Percentiles rank a stretch among this genome's conserved stretches.
Conservation (phyloP, 2,113 vertebrate genomes). For the Aptenodytes patagonicus region DNA sequence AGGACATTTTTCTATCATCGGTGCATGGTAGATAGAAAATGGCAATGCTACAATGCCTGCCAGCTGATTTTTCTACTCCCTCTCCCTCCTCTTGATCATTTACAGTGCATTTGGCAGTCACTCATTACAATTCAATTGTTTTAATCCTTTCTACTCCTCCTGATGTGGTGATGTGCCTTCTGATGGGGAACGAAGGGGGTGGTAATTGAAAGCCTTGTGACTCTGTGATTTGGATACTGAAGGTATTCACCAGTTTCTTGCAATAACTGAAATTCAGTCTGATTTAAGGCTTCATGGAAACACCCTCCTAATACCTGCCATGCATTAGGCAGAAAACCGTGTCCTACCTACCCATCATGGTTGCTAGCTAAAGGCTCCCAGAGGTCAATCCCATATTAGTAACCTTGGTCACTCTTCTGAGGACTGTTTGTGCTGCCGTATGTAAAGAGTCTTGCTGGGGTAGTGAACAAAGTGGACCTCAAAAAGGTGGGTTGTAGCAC, state of each 20-base stretch:
- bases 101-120: neutral
- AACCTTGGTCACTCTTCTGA: neutral
- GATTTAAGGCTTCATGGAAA: neutral
- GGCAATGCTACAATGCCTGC: neutral
- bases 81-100: neutral
- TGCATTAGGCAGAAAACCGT: neutral
- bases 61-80: neutral
- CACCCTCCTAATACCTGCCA: neutral
- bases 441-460: neutral
- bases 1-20: neutral
- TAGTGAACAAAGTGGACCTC: neutral
- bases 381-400: neutral
- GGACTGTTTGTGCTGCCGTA: neutral
- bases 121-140: constrained; percentile 1
- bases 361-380: neutral
- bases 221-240: neutral
- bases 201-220: neutral
- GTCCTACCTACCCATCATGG: neutral
- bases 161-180: neutral
- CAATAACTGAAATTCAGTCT: neutral
- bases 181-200: neutral
- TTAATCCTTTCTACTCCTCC: neutral
- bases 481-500: neutral
- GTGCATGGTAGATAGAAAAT: neutral
- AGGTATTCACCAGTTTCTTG: neutral